phyloP scores from a whole-genome alignment of 1,140 invertebrate genomes.

The Melitaea cinxia region DNA sequence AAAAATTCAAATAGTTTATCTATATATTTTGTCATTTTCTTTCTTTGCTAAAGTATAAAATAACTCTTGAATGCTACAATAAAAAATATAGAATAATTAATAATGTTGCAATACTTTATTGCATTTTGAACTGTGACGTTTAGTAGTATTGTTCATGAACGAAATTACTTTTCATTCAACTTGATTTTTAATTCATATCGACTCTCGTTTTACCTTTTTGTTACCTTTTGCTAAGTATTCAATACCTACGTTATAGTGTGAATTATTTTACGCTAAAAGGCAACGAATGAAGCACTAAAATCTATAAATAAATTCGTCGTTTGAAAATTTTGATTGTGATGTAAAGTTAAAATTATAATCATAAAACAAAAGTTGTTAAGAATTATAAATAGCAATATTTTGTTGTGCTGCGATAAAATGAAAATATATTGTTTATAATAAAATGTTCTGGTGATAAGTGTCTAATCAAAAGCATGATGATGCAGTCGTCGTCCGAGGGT shows the following conservation, averaged over 20 bases:
- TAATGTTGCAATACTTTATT: neutral
- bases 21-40: neutral
- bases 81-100: no score
- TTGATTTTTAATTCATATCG: conserved; percentile 40
- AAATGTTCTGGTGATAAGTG: conserved; percentile 54
- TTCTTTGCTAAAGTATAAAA: no score
- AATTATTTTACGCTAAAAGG: conserved; percentile 1
- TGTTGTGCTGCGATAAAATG: conserved; percentile 50
- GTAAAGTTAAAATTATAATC: conserved; percentile 1
- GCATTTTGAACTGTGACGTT: conserved; percentile 21
- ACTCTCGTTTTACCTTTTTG: conserved; percentile 47
- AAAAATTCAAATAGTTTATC: no score
- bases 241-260: conserved; percentile 28
- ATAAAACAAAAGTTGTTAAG: conserved; percentile 11
- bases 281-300: neutral
- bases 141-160: conserved; percentile 38
- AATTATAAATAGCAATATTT: conserved; percentile 50
- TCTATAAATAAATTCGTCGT: neutral
- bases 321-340: neutral
- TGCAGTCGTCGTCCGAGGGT: conserved; percentile 76
- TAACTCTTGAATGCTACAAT: no score
- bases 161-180: conserved; percentile 48
- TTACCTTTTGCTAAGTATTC: conserved; percentile 45
- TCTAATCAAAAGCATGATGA: conserved; percentile 56
- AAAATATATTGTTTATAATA: conserved; percentile 44